Evolutionary conservation across 2,888 invertebrate genomes (phyloP).

Genomic region (Lutraria lutraria): DNA sequence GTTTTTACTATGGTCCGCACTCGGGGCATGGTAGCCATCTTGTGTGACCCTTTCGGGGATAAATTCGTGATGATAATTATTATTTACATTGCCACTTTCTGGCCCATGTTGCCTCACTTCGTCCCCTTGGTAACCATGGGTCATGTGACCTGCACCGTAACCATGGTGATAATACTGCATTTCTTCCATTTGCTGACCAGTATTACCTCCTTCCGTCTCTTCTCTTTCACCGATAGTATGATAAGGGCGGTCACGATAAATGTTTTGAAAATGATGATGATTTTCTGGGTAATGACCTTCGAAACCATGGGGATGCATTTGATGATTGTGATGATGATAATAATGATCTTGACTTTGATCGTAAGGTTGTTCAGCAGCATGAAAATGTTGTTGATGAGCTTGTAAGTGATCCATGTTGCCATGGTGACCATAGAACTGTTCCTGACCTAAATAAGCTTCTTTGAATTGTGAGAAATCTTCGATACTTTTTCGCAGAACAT

Average conservation of each 20-base stretch:
- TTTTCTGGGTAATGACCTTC: constrained; percentile 46
- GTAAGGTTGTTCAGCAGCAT: constrained; percentile 63
- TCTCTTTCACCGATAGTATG: constrained; percentile 68
- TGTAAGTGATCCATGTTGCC: constrained; percentile 43
- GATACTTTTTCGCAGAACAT: constrained; percentile 54
- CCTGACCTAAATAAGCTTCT: constrained; percentile 48
- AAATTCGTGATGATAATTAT: constrained; percentile 27
- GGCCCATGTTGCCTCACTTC: constrained; percentile 34
- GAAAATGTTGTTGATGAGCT: constrained; percentile 55
- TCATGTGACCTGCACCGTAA: constrained; percentile 35
- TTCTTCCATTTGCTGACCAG: constrained; percentile 19
- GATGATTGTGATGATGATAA: constrained; percentile 48
- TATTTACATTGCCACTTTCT: constrained; percentile 25
- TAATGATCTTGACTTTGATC: constrained; percentile 64
- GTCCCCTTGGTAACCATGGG: constrained; percentile 50
- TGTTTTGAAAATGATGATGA: constrained; percentile 67
- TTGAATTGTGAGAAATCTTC: constrained; percentile 61
- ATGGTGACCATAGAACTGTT: constrained; percentile 48
- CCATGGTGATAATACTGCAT: constrained; percentile 47
- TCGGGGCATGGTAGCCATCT: constrained; percentile 48
- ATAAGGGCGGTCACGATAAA: constrained; percentile 65
- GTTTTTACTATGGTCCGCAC: constrained; percentile 8
- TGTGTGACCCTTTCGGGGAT: constrained; percentile 8
- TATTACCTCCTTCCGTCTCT: constrained; percentile 72
- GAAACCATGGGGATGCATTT: constrained; percentile 54